Conservation (phyloP, 2,113 vertebrate species). For the Triplophysa siluroides region DNA sequence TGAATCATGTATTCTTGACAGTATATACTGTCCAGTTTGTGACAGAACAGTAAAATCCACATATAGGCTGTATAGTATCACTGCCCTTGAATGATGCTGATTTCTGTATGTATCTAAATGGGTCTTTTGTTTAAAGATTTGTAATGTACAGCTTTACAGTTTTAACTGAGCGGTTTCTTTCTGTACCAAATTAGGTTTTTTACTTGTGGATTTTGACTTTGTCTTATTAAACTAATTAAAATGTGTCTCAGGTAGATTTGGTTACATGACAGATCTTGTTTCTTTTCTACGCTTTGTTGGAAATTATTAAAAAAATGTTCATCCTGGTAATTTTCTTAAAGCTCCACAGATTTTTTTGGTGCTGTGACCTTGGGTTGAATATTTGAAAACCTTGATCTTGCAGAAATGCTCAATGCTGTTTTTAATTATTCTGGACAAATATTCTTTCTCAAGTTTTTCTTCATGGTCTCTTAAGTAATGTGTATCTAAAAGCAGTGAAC, state of each 20-base stretch:
- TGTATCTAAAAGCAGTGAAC: background rate
- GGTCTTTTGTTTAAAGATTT: background rate
- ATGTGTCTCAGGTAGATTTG: background rate
- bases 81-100: slow-evolving; percentile 8
- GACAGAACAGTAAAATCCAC: slow-evolving; percentile 2
- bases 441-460: background rate
- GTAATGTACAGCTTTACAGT: background rate
- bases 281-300: background rate
- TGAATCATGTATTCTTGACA: background rate
- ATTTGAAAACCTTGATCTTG: background rate
- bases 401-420: background rate
- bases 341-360: background rate
- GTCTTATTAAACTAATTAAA: slow-evolving; percentile 8
- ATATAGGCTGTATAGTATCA: background rate
- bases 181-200: background rate
- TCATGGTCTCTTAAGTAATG: background rate
- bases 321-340: no score
- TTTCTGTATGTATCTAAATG: background rate
- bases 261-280: background rate
- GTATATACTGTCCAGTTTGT: slow-evolving; percentile 7
- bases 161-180: background rate
- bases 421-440: background rate
- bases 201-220: background rate
- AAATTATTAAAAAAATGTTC: no score
- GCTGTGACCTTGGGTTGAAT: background rate